Evolutionary conservation across 2,888 invertebrate genomes (phyloP), one percentile per base, ranked within the genome.

Genomic region (Trypoxylon attenuatum): DNA sequence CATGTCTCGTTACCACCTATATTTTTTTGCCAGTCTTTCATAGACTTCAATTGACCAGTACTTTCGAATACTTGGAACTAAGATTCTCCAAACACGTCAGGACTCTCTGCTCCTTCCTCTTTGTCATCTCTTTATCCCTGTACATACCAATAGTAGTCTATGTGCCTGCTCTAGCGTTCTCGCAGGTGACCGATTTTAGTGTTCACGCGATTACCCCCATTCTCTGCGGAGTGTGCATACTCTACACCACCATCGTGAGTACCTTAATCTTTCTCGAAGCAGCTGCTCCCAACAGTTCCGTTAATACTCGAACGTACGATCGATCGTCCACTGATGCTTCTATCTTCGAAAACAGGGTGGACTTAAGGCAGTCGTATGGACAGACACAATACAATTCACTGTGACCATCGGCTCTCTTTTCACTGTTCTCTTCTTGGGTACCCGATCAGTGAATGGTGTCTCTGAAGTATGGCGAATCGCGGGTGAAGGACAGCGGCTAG

Each of bases 201-300:
- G 89, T 93, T 2, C 91, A 91, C 79, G 86, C 90, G 0, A 89
- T 94, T 33, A 91, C 92, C 2, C 90, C 92, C 1, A 88, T 93
- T 0, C 89, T 93, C 5, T 94, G 93, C 77, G 86, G 91, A 2
- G 88, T 92, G 1, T 94, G 94, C 81, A 93, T 94, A 19, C 91
- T 94, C 33, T 93, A 94, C 74, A 94, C 94, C 1, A 92, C 93
- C 2, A 82, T 94, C 19, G 94, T 91, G 80, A 87, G 88, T 75
- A 64, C 23, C 3, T 22, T 23, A 22, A 19, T 42, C 2, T 45
- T 25, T 27, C 10, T 13, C 13, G 5, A 39, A 5, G 5, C 25
- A 25, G 25, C 25, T 25, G 25, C 5, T 5, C 8, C 5, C 25
- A 25, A 25, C 2, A 27, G 27, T 10, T 27, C 10, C 10, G 27